phyloP scores from a whole-genome alignment of 2,113 vertebrate genomes.

The Trichomycterus rosablanca region DNA sequence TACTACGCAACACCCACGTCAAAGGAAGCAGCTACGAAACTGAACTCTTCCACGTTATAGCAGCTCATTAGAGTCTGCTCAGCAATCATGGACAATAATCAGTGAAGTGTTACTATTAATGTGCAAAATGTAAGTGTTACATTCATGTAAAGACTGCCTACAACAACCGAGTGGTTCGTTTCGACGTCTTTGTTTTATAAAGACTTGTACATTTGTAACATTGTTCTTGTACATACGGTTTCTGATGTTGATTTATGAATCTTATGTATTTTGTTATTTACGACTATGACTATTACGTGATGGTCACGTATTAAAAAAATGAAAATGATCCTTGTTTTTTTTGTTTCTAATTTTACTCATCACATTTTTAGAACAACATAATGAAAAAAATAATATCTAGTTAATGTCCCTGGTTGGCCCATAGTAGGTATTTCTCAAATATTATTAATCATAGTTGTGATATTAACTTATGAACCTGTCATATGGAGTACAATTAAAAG shows the following conservation, averaged over 20 bases:
- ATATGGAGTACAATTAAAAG: no score
- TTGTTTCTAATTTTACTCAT: background rate
- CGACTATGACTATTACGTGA: constrained; percentile 49
- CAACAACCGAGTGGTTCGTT: constrained; percentile 20
- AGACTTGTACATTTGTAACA: constrained; percentile 54
- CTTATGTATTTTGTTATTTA: constrained; percentile 56
- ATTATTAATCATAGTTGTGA: no score
- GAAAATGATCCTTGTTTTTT: constrained; percentile 26
- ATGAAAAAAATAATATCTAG: no score
- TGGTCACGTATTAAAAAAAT: constrained; percentile 53
- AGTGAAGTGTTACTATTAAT: constrained; percentile 17
- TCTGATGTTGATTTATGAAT: constrained; percentile 45
- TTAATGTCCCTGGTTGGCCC: no score
- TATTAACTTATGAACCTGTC: no score
- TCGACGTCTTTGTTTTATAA: constrained; percentile 57
- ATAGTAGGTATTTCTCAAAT: no score
- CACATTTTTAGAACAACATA: background rate
- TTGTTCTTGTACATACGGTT: constrained; percentile 45
- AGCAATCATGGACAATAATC: background rate
- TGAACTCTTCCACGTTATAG: background rate
- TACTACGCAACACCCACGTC: constrained; percentile 15
- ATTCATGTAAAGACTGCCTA: constrained; percentile 27
- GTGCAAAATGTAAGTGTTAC: constrained; percentile 25
- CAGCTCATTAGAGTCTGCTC: background rate
- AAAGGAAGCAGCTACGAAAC: constrained; percentile 2